A percentile compares a stretch with the other conserved stretches of the same genome.
Evolutionary conservation across 2,113 vertebrate genomes (phyloP).

Genomic region (Anas platyrhynchos): DNA sequence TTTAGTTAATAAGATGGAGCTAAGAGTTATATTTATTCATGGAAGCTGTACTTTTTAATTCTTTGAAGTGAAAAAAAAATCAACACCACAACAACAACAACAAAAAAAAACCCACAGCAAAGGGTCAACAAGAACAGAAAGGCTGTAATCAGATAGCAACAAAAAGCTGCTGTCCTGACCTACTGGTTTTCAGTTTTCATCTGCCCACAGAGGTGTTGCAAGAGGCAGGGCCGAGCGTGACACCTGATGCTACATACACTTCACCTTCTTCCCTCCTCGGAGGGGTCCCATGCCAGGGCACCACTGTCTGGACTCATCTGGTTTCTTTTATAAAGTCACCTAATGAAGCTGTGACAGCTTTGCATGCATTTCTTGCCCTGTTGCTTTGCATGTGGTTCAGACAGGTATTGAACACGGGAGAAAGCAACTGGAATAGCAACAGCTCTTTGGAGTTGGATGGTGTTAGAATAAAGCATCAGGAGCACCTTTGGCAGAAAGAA

Average conservation of each 20-base stretch:
- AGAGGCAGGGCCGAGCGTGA: rapidly evolving
- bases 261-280: background rate
- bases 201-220: background rate
- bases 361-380: background rate
- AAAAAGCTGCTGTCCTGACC: background rate
- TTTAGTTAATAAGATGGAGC: conserved; percentile 73
- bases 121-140: conserved; percentile 62
- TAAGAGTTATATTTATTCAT: conserved; percentile 79
- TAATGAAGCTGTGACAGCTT: background rate
- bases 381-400: background rate
- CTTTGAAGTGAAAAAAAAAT: conserved; percentile 52
- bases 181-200: background rate
- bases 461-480: rapidly evolving
- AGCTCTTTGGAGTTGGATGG: background rate
- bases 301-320: rapidly evolving
- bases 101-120: background rate
- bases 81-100: background rate
- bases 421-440: background rate
- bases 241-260: background rate
- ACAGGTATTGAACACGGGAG: background rate
- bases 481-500: background rate
- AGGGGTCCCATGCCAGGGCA: background rate
- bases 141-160: conserved; percentile 55
- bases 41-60: conserved; percentile 76
- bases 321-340: background rate